phyloP scores from a whole-genome alignment of 2,113 vertebrate species.

The Platysternon megacephalum region DNA sequence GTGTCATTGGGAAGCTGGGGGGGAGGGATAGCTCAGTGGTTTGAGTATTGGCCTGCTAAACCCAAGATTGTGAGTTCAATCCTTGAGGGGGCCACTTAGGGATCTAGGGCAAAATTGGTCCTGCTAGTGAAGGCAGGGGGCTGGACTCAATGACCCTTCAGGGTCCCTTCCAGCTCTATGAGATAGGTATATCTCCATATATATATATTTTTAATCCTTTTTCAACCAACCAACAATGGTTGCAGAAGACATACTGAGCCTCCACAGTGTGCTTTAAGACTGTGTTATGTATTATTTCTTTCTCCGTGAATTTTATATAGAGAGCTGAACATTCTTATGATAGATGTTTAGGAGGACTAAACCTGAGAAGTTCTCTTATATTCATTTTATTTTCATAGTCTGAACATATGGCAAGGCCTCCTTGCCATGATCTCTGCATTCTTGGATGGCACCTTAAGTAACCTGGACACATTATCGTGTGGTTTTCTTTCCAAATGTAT shows the following conservation, averaged over 20 bases:
- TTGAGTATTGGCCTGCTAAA: no score
- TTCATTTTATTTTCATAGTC: background rate
- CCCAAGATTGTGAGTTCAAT: no score
- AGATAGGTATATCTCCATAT: no score
- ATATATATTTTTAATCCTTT: no score
- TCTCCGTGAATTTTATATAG: background rate
- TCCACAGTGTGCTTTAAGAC: background rate
- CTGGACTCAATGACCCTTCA: no score
- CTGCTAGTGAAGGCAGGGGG: no score
- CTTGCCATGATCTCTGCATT: background rate
- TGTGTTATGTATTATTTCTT: background rate
- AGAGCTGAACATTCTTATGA: background rate
- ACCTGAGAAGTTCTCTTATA: background rate
- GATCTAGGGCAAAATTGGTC: no score
- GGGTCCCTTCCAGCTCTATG: no score
- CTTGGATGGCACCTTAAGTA: background rate
- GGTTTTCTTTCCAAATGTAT: slow-evolving; percentile 12
- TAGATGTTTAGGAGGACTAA: background rate
- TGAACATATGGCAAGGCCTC: background rate
- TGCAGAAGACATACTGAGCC: background rate
- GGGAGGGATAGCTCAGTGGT: no score
- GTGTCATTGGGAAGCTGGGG: background rate
- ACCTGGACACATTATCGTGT: background rate
- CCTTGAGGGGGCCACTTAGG: no score
- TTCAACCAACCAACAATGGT: background rate